A percentile compares a stretch with the other conserved stretches of the same genome.
phyloP scores from a whole-genome alignment of 2,888 invertebrate species.

The Drosophila vallismaia region DNA sequence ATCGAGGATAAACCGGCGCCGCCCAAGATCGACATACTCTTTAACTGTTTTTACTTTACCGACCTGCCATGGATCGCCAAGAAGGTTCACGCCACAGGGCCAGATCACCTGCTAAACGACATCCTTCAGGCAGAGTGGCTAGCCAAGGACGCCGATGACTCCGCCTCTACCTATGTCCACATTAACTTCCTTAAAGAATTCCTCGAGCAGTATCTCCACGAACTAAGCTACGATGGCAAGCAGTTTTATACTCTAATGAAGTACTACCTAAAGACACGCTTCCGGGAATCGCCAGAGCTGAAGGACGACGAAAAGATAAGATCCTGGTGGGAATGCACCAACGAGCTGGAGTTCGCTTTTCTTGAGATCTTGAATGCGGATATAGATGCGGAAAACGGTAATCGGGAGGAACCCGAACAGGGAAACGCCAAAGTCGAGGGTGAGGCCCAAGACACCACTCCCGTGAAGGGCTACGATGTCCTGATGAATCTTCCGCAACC shows the following conservation, averaged over 20 bases:
- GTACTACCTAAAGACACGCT: slow-evolving; percentile 84
- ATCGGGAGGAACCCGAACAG: slow-evolving; percentile 14
- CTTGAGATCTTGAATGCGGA: slow-evolving; percentile 81
- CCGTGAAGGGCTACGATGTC: slow-evolving; percentile 83
- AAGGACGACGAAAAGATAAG: slow-evolving; percentile 80
- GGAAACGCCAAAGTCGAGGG: slow-evolving; percentile 9
- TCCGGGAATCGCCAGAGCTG: slow-evolving; percentile 65
- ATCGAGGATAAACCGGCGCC: slow-evolving; percentile 74
- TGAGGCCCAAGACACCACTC: neutral
- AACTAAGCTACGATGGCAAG: slow-evolving; percentile 91
- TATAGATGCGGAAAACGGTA: slow-evolving; percentile 70
- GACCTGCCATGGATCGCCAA: slow-evolving; percentile 91
- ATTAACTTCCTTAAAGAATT: slow-evolving; percentile 86
- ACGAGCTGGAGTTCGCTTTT: slow-evolving; percentile 84
- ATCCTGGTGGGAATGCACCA: slow-evolving; percentile 80
- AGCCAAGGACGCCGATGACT: slow-evolving; percentile 48
- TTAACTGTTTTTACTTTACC: slow-evolving; percentile 89
- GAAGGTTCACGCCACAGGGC: slow-evolving; percentile 91
- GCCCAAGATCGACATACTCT: slow-evolving; percentile 85
- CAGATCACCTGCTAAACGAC: slow-evolving; percentile 91
- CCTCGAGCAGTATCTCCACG: slow-evolving; percentile 89
- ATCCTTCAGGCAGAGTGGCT: slow-evolving; percentile 85
- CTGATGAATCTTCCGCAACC: slow-evolving; percentile 84
- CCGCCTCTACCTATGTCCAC: slow-evolving; percentile 78
- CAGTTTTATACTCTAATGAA: slow-evolving; percentile 91